phyloP scores from a whole-genome alignment of 2,797 vertebrate species.

The Acipenser transmontanus region DNA sequence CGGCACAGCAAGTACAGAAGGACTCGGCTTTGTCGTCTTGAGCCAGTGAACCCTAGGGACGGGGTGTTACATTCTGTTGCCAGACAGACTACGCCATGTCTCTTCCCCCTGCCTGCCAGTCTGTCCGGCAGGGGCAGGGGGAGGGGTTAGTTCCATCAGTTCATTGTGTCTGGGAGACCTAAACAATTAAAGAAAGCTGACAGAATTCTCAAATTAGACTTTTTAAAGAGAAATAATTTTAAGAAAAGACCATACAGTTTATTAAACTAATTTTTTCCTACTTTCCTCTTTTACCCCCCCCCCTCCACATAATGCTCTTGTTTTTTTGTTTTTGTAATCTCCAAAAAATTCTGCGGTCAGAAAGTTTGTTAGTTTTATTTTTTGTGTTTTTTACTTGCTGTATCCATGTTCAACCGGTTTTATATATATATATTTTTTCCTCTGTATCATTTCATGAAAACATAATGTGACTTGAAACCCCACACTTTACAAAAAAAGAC shows the following conservation, averaged over 20 bases:
- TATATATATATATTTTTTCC: conserved; percentile 54
- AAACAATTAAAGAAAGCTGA: conserved; percentile 34
- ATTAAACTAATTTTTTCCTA: conserved; percentile 52
- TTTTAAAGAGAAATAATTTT: conserved; percentile 75
- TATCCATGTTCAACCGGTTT: conserved; percentile 65
- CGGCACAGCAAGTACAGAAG: conserved; percentile 99
- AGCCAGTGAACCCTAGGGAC: conserved; percentile 53
- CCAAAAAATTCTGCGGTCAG: conserved; percentile 42
- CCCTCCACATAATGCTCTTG: conserved; percentile 55
- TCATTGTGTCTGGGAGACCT: conserved; percentile 59
- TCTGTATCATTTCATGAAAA: conserved; percentile 72
- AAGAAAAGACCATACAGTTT: conserved; percentile 62
- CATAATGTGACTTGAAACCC: conserved; percentile 69
- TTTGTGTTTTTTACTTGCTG: conserved; percentile 46
- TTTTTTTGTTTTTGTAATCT: conserved; percentile 18
- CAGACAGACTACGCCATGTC: conserved; percentile 51
- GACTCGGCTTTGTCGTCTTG: conserved; percentile 97
- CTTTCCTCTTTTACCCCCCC: too few relatives aligned
- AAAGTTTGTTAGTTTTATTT: conserved; percentile 72
- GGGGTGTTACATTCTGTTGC: conserved; percentile 56
- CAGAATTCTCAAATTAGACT: conserved; percentile 73
- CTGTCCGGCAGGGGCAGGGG: conserved; percentile 40
- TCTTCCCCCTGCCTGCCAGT: conserved; percentile 51
- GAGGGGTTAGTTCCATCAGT: conserved; percentile 50
- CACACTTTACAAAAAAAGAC: conserved; percentile 69